A percentile compares a stretch with the other conserved stretches of the same genome.
phyloP scores from a whole-genome alignment of 2,113 vertebrate species.

The Poecilia latipinna region DNA sequence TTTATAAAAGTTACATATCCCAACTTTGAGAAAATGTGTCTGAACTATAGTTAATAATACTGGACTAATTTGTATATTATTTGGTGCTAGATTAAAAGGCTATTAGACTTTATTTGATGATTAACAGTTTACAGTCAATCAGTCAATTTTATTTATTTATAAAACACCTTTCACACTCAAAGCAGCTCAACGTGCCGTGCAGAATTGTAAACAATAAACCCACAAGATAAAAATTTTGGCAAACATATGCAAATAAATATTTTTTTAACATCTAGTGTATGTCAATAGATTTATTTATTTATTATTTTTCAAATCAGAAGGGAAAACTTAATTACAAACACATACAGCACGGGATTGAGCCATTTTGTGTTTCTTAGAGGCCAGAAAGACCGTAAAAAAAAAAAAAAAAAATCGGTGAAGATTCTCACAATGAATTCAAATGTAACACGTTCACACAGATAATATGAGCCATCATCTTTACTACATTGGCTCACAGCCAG shows the following conservation, averaged over 20 bases:
- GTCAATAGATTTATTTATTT: neutral
- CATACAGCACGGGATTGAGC: neutral
- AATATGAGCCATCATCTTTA: neutral
- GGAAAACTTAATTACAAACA: neutral
- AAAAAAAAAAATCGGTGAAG: neutral
- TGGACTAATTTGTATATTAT: no score
- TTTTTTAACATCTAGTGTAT: neutral
- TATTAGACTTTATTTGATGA: no score
- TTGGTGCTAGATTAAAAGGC: no score
- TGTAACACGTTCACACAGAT: slow-evolving; percentile 1
- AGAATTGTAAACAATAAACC: no score
- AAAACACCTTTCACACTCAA: no score
- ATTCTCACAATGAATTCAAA: neutral
- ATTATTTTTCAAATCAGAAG: neutral
- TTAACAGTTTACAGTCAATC: no score
- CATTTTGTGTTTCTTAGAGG: neutral
- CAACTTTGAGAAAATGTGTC: no score
- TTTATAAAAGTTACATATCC: no score
- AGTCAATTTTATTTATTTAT: no score
- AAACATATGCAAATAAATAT: neutral
- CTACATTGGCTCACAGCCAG: neutral
- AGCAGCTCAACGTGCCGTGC: no score
- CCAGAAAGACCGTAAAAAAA: neutral
- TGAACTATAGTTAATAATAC: no score
- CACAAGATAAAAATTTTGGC: neutral